A percentile compares a stretch with the other conserved stretches of the same genome.
Evolutionary conservation across 2,113 vertebrate species (phyloP).

Genomic region (Bubo scandiacus): DNA sequence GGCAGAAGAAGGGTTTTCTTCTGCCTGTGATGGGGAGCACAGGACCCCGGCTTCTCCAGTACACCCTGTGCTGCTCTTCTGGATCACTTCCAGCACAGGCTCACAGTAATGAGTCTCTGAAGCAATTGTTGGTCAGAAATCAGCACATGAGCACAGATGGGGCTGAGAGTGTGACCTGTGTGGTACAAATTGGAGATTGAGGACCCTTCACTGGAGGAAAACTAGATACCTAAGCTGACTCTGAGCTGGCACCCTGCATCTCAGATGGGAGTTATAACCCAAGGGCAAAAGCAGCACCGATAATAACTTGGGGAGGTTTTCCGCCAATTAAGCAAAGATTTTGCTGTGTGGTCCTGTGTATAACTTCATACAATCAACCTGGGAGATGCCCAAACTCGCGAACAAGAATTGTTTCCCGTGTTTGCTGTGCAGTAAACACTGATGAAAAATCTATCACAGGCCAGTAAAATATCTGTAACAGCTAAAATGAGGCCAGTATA

Average conservation of each 20-base stretch:
- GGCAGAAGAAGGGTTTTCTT: not conserved
- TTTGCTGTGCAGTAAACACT: not conserved
- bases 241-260: not conserved
- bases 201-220: not conserved
- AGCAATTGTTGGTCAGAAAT: not conserved
- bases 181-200: not conserved
- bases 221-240: not conserved
- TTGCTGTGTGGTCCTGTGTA: not conserved
- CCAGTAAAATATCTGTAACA: not conserved
- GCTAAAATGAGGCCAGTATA: not conserved
- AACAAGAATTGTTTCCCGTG: not conserved
- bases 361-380: not conserved
- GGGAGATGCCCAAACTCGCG: not conserved
- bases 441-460: not conserved
- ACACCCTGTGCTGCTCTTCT: not conserved
- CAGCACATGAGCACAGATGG: not conserved
- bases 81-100: not conserved
- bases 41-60: not conserved
- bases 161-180: not conserved
- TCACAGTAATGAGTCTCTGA: not conserved
- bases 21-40: rapidly evolving
- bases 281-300: not conserved
- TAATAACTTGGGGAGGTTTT: not conserved
- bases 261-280: not conserved
- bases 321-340: not conserved